These are phyloP conservation scores for Drosophila borealis DNA, from an alignment of 2,888 invertebrate species.

Conservation along the genomic window DNA sequence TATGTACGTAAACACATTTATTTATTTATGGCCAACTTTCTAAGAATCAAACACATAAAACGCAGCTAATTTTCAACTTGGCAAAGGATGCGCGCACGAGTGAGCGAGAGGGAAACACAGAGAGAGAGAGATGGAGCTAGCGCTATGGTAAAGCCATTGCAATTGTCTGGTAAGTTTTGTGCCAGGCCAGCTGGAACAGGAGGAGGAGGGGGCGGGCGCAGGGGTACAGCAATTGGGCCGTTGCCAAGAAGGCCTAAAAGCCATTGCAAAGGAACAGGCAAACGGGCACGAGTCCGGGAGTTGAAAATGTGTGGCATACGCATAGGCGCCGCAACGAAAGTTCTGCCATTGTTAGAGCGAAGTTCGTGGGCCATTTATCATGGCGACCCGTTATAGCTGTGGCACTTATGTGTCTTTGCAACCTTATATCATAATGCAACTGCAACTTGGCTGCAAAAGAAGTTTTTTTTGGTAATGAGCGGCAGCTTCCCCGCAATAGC, in stretches of 20 bases:
- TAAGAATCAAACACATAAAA: conserved; percentile 47
- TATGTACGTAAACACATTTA: conserved; percentile 10
- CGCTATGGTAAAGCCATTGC: conserved; percentile 39
- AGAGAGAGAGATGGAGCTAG: background rate
- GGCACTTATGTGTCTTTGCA: conserved; percentile 31
- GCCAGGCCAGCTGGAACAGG: conserved; percentile 38
- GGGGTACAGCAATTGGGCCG: conserved; percentile 29
- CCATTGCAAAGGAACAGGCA: background rate
- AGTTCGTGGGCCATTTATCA: conserved; percentile 52
- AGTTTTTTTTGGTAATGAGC: conserved; percentile 53
- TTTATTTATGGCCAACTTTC: conserved; percentile 35
- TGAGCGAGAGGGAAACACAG: background rate
- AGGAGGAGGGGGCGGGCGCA: background rate
- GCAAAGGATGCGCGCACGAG: conserved; percentile 20
- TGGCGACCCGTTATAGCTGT: conserved; percentile 18
- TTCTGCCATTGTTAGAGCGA: conserved; percentile 49
- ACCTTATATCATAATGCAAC: conserved; percentile 56
- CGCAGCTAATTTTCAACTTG: conserved; percentile 57
- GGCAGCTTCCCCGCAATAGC: conserved; percentile 14
- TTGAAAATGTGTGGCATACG: conserved; percentile 54
- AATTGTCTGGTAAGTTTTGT: conserved; percentile 54
- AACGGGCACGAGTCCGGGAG: conserved; percentile 1
- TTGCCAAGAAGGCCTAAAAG: conserved; percentile 56
- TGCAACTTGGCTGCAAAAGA: conserved; percentile 23
- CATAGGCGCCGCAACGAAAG: conserved; percentile 55